Conservation (phyloP, 2,888 invertebrate species). For the Drosophila sordidula region DNA sequence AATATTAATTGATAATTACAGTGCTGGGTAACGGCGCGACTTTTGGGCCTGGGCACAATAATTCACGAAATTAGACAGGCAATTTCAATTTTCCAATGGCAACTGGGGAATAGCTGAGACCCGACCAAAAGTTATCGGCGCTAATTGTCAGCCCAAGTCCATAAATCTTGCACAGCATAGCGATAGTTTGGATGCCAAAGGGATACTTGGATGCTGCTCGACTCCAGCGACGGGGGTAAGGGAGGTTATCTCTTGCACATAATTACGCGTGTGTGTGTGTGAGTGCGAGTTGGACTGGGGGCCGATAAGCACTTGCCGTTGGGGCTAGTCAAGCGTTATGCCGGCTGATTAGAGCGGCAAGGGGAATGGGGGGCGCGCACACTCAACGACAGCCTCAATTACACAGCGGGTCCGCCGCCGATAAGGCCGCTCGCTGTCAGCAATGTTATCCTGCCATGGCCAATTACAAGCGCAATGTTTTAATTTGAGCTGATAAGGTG, state of each 20-base stretch:
- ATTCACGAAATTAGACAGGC: constrained; percentile 75
- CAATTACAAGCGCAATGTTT: constrained; percentile 80
- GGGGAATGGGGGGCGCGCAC: constrained; percentile 15
- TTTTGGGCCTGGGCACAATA: constrained; percentile 59
- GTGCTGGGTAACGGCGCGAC: constrained; percentile 27
- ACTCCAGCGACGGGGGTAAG: constrained; percentile 6
- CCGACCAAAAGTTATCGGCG: constrained; percentile 63
- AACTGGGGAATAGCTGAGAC: constrained; percentile 22
- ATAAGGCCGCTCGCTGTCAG: constrained; percentile 67
- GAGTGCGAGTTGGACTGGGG: constrained; percentile 17
- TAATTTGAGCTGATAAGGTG: constrained; percentile 72
- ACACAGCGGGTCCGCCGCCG: constrained; percentile 39
- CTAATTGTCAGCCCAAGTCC: constrained; percentile 71
- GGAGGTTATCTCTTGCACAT: constrained; percentile 66
- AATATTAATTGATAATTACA: constrained; percentile 69
- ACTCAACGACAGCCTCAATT: constrained; percentile 69
- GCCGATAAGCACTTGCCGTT: constrained; percentile 62
- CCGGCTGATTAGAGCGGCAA: constrained; percentile 68
- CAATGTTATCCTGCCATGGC: constrained; percentile 70
- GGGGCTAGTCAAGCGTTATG: constrained; percentile 80
- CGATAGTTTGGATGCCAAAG: constrained; percentile 45
- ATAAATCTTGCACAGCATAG: constrained; percentile 63
- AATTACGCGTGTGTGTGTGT: constrained; percentile 60
- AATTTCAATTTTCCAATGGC: constrained; percentile 60
- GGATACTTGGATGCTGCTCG: constrained; percentile 27